Percentiles rank a stretch among this genome's conserved stretches.
These are phyloP conservation scores for Trichopoda pennipes DNA, from an alignment of 2,888 invertebrate species.

Conservation along the genomic window DNA sequence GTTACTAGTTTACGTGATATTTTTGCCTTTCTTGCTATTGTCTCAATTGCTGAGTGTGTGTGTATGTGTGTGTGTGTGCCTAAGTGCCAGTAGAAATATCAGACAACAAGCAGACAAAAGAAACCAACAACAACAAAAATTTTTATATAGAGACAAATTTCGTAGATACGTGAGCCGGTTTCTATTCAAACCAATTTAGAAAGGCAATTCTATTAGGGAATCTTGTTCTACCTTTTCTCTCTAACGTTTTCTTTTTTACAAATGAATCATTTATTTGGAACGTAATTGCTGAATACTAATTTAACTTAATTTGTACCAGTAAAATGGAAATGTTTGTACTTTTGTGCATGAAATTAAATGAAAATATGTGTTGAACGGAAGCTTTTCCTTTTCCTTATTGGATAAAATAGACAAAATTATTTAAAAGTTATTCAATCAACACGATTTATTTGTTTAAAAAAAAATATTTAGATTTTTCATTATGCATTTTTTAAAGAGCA, in stretches of 20 bases:
- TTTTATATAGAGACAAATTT: background rate
- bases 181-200: slow-evolving; percentile 1
- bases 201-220: slow-evolving; percentile 4
- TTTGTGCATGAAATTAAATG: background rate
- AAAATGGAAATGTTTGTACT: background rate
- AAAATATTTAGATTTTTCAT: too few relatives aligned
- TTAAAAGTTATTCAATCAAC: too few relatives aligned
- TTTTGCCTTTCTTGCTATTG: background rate
- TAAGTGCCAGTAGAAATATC: background rate
- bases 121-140: slow-evolving; percentile 39
- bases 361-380: too few relatives aligned
- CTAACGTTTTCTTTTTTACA: background rate
- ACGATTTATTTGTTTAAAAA: too few relatives aligned
- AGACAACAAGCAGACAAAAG: slow-evolving; percentile 62
- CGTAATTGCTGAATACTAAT: slow-evolving; percentile 59
- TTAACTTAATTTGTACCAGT: slow-evolving; percentile 43
- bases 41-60: too few relatives aligned
- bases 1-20: slow-evolving; percentile 9
- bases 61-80: too few relatives aligned
- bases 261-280: slow-evolving; percentile 19
- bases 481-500: too few relatives aligned
- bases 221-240: background rate
- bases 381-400: too few relatives aligned
- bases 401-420: too few relatives aligned
- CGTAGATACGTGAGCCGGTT: background rate